Evolutionary conservation across 1,140 invertebrate genomes (phyloP).

Genomic region (Panulirus ornatus): DNA sequence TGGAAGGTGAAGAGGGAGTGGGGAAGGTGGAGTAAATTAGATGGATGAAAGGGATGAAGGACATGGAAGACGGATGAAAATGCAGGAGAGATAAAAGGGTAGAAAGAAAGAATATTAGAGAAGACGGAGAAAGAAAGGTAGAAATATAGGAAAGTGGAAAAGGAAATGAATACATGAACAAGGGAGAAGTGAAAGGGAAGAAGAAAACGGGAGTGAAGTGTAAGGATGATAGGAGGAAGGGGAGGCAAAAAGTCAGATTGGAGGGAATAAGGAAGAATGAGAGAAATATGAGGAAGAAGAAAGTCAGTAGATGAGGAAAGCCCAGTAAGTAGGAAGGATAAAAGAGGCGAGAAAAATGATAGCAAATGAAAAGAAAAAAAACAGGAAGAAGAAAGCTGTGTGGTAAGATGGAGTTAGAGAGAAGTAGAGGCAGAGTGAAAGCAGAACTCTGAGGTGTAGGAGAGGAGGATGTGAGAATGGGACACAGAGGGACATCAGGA

Average conservation of each 20-base stretch:
- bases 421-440: not conserved
- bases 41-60: not conserved
- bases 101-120: constrained; percentile 16
- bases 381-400: not conserved
- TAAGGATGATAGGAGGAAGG: not conserved
- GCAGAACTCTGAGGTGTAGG: not conserved
- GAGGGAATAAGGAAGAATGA: not conserved
- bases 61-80: not conserved
- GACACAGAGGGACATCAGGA: no score
- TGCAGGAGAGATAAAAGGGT: not conserved
- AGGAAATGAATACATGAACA: not conserved
- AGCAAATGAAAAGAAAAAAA: not conserved
- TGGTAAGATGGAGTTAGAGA: not conserved
- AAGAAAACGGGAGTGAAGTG: not conserved
- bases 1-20: not conserved
- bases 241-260: not conserved
- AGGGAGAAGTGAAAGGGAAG: not conserved
- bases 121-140: constrained; percentile 4
- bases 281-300: not conserved
- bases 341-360: not conserved
- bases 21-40: not conserved
- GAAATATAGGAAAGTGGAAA: not conserved
- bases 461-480: not conserved
- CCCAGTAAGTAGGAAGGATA: not conserved
- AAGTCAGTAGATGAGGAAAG: not conserved